Evolutionary conservation across 2,113 vertebrate species (phyloP).

Genomic region (Neotoma lepida): DNA sequence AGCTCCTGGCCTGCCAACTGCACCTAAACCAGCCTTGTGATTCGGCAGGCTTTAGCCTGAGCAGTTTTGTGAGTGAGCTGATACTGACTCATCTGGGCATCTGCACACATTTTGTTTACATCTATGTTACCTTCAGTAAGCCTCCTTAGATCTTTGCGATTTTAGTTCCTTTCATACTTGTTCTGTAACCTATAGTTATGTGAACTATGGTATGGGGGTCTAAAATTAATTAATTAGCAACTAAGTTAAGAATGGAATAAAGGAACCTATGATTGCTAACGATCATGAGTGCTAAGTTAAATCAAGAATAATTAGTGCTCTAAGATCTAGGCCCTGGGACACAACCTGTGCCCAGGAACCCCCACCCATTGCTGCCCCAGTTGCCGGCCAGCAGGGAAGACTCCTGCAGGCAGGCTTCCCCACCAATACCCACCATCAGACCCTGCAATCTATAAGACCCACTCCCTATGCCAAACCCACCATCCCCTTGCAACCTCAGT

Average conservation of each 20-base stretch:
- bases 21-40: background rate
- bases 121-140: background rate
- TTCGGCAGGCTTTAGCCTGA: background rate
- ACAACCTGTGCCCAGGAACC: too few species aligned
- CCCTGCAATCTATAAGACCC: too few species aligned
- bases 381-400: too few species aligned
- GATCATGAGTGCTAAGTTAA: background rate
- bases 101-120: background rate
- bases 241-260: background rate
- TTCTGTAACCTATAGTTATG: background rate
- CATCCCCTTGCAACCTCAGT: too few species aligned
- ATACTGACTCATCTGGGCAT: background rate
- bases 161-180: too few species aligned
- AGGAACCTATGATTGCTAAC: background rate
- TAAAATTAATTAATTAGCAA: background rate
- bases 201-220: background rate
- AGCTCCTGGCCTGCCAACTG: too few species aligned
- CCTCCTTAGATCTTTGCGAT: background rate
- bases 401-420: too few species aligned
- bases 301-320: background rate
- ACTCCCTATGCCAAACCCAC: too few species aligned
- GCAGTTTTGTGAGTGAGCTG: fast-evolving
- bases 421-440: too few species aligned
- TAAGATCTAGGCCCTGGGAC: too few species aligned
- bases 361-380: too few species aligned